Conservation (phyloP, 2,113 vertebrate genomes). For the Zingel zingel region DNA sequence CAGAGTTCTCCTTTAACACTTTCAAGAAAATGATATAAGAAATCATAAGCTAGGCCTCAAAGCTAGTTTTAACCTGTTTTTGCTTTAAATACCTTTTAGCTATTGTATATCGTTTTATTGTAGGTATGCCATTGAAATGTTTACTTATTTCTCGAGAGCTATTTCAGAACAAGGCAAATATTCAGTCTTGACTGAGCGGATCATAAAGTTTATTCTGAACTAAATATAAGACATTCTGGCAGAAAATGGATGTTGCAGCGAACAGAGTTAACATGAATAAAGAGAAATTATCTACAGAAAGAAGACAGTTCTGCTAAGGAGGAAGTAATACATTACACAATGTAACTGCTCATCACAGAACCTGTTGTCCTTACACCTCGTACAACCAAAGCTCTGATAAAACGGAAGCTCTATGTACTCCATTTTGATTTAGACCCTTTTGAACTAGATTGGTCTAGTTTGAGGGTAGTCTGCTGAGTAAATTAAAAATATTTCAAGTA, state of each 20-base stretch:
- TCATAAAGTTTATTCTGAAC: not conserved
- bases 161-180: not conserved
- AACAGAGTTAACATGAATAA: slow-evolving; percentile 9
- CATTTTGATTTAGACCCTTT: slow-evolving; percentile 6
- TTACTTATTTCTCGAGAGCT: not conserved
- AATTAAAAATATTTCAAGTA: slow-evolving; percentile 38
- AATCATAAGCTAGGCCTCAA: not conserved
- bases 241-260: not conserved
- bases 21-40: not conserved
- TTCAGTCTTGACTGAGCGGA: not conserved
- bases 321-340: not conserved
- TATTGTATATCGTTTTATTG: slow-evolving; percentile 1
- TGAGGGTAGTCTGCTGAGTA: slow-evolving; percentile 25
- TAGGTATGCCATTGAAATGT: not conserved
- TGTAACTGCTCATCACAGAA: slow-evolving; percentile 1
- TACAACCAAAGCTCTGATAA: slow-evolving; percentile 4
- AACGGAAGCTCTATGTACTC: not conserved
- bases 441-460: slow-evolving; percentile 18
- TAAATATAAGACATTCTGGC: not conserved
- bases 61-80: not conserved
- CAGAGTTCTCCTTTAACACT: not conserved
- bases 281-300: not conserved
- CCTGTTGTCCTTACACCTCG: slow-evolving; percentile 10
- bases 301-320: not conserved
- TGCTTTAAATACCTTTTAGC: not conserved